These are phyloP conservation scores for Apaloderma vittatum DNA, from an alignment of 2,113 vertebrate genomes.

Conservation along the genomic window DNA sequence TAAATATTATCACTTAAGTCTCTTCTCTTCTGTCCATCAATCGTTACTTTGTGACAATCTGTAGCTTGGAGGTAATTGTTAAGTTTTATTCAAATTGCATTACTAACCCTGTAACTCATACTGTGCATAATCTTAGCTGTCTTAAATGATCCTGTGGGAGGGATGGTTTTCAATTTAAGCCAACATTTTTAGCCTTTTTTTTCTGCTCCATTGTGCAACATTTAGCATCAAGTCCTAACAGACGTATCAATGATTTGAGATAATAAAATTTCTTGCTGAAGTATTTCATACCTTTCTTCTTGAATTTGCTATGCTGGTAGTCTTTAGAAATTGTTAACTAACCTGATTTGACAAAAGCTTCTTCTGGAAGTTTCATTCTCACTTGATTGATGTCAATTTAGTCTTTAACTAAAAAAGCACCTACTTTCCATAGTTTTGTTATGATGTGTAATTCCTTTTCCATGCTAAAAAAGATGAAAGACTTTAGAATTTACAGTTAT, in stretches of 20 bases:
- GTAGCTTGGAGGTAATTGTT: neutral
- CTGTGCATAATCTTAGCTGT: neutral
- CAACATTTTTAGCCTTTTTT: neutral
- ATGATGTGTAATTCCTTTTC: neutral
- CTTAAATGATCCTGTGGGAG: constrained; percentile 45
- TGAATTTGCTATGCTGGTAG: neutral
- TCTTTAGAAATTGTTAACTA: neutral
- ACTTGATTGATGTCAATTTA: neutral
- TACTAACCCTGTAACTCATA: constrained; percentile 9
- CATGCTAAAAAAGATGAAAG: neutral
- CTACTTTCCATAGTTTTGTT: neutral
- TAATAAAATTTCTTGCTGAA: neutral
- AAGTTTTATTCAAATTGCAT: constrained; percentile 19
- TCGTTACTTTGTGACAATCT: neutral
- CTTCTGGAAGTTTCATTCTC: neutral
- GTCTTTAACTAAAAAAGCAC: neutral
- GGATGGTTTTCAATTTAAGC: constrained; percentile 12
- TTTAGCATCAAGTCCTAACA: neutral
- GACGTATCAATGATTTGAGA: neutral
- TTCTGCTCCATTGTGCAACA: neutral
- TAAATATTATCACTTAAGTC: constrained; percentile 24
- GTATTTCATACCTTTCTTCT: neutral
- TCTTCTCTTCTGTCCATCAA: constrained; percentile 15
- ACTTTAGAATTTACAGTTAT: neutral
- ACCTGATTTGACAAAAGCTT: neutral